These are phyloP conservation scores for Xylocopa sonorina DNA, from an alignment of 1,140 invertebrate genomes.

Conservation along the genomic window DNA sequence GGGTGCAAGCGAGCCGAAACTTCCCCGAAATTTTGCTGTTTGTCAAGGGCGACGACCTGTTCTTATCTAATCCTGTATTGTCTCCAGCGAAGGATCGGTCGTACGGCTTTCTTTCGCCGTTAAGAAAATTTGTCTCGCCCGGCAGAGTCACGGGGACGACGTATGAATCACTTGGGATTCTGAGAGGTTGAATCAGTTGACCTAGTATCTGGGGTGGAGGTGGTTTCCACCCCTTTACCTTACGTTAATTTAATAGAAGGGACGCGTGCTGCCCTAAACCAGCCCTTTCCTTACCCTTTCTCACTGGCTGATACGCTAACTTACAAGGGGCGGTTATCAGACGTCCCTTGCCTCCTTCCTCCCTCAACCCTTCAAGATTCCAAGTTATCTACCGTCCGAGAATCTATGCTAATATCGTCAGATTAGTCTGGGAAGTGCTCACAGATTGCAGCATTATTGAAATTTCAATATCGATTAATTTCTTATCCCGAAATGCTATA, in stretches of 20 bases:
- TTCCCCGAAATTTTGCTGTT: conserved; percentile 14
- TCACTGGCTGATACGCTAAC: conserved; percentile 72
- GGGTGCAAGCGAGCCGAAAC: conserved; percentile 46
- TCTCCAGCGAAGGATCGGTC: background rate
- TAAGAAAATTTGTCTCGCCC: conserved; percentile 30
- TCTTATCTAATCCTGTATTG: conserved; percentile 23
- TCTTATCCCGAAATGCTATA: background rate
- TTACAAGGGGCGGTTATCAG: conserved; percentile 78
- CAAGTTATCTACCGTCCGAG: conserved; percentile 74
- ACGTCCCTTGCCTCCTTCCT: conserved; percentile 69
- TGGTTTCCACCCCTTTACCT: conserved; percentile 74
- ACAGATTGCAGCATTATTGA: conserved; percentile 60
- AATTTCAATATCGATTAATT: conserved; percentile 59
- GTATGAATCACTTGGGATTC: conserved; percentile 57
- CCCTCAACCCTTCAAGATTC: conserved; percentile 77
- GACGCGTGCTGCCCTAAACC: conserved; percentile 74
- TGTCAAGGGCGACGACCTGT: conserved; percentile 31
- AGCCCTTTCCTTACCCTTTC: conserved; percentile 71
- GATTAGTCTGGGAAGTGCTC: conserved; percentile 64
- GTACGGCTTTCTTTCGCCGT: background rate
- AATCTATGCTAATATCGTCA: conserved; percentile 75
- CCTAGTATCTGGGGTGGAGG: conserved; percentile 66
- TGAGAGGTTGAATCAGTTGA: conserved; percentile 69
- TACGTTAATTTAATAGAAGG: conserved; percentile 80
- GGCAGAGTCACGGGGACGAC: conserved; percentile 7